Conservation (phyloP, 2,888 invertebrate species). For the Tuberolachnus salignus region DNA sequence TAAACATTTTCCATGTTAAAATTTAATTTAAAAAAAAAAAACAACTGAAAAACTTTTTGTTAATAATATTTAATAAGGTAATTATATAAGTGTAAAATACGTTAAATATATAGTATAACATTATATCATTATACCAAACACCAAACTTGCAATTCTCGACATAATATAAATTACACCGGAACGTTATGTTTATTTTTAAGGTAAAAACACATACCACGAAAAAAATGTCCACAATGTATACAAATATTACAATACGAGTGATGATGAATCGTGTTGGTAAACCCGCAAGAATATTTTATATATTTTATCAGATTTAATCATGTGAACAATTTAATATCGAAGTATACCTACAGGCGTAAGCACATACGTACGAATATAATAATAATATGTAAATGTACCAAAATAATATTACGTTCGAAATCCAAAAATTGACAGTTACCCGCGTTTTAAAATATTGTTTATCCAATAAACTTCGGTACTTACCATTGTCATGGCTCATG, state of each 20-base stretch:
- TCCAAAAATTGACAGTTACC: too few species aligned
- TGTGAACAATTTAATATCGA: constrained; percentile 13
- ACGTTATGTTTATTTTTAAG: constrained; percentile 16
- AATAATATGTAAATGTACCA: too few species aligned
- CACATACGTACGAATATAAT: too few species aligned
- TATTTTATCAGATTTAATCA: background rate
- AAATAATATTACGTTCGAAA: too few species aligned
- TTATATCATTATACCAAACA: background rate
- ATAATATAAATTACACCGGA: background rate
- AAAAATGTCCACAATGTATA: background rate
- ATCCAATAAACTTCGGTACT: too few species aligned
- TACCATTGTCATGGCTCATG: too few species aligned
- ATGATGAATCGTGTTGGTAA: background rate
- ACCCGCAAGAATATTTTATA: constrained; percentile 9
- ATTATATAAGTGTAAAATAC: background rate
- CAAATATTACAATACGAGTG: background rate
- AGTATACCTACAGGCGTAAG: too few species aligned
- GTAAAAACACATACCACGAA: background rate
- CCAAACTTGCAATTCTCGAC: background rate
- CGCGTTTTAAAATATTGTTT: too few species aligned
- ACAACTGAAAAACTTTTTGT: background rate
- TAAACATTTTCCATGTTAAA: background rate
- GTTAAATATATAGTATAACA: too few species aligned
- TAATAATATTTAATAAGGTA: background rate
- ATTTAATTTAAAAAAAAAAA: background rate